phyloP scores from a whole-genome alignment of 2,113 vertebrate genomes.

The Poicephalus meyeri region DNA sequence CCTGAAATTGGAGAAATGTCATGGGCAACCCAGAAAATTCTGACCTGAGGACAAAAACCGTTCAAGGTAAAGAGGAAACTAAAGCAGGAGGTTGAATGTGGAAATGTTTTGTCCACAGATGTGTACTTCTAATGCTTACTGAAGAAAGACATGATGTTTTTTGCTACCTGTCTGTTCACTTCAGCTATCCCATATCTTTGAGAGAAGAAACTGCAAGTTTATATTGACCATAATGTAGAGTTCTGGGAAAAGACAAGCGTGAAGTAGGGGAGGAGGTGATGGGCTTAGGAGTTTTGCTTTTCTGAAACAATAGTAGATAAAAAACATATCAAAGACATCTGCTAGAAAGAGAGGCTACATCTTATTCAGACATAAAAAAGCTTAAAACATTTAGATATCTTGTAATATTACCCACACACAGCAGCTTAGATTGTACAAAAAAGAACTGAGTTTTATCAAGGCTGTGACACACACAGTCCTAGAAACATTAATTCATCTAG shows the following conservation, averaged over 20 bases:
- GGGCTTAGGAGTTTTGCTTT: not conserved
- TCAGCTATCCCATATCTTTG: not conserved
- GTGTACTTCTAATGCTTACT: not conserved
- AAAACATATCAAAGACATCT: not conserved
- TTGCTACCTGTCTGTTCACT: not conserved
- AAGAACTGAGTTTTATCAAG: slow-evolving; percentile 51
- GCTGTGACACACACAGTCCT: slow-evolving; percentile 22
- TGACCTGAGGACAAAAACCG: not conserved
- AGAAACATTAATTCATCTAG: slow-evolving; percentile 44
- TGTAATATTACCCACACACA: slow-evolving; percentile 34
- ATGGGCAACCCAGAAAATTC: not conserved
- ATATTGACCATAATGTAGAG: not conserved
- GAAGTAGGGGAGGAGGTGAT: not conserved
- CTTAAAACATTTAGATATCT: slow-evolving; percentile 49
- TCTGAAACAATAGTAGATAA: slow-evolving; percentile 30
- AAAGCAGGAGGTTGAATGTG: not conserved
- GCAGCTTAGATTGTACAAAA: slow-evolving; percentile 24
- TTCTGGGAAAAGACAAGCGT: not conserved
- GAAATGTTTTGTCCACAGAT: not conserved
- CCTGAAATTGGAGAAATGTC: not conserved
- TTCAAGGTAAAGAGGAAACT: not conserved
- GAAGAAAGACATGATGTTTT: not conserved
- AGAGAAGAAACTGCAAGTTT: not conserved
- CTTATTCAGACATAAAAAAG: not conserved
- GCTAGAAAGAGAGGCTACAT: not conserved